Evolutionary conservation across 2,797 vertebrate genomes (phyloP).

Genomic region (Malacoctenus gilli): DNA sequence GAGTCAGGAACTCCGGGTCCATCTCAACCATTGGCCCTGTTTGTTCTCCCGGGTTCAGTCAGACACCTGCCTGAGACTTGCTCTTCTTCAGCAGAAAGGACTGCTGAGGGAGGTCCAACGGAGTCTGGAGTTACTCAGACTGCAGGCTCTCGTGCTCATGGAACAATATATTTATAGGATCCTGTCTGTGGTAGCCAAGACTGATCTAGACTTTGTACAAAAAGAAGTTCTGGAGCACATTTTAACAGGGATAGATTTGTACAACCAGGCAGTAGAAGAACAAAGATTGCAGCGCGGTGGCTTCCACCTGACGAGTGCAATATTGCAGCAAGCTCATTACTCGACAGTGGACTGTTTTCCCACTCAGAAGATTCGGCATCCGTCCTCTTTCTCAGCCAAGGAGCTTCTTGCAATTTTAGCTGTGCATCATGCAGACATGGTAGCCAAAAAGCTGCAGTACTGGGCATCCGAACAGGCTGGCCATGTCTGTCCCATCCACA

Average conservation of each 20-base stretch:
- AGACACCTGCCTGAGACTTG: conserved; percentile 55
- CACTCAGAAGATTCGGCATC: conserved; percentile 20
- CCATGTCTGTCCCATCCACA: conserved; percentile 19
- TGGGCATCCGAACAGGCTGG: conserved; percentile 62
- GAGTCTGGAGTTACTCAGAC: conserved; percentile 56
- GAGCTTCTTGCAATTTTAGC: conserved; percentile 68
- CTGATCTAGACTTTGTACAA: conserved; percentile 37
- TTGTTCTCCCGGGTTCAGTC: conserved; percentile 67
- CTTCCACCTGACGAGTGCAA: conserved; percentile 36
- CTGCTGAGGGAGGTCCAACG: conserved; percentile 55
- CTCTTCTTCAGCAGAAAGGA: conserved; percentile 33
- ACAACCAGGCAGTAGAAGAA: conserved; percentile 69
- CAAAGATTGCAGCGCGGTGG: conserved; percentile 37
- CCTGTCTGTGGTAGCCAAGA: conserved; percentile 55
- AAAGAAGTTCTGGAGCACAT: conserved; percentile 73
- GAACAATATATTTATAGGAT: conserved; percentile 61
- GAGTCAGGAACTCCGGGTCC: conserved; percentile 73
- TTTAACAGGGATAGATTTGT: conserved; percentile 64
- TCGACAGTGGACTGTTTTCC: conserved; percentile 9
- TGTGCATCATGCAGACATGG: conserved; percentile 57
- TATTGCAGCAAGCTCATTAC: conserved; percentile 38
- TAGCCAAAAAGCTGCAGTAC: conserved; percentile 59
- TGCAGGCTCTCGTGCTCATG: conserved; percentile 71
- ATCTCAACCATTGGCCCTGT: conserved; percentile 76
- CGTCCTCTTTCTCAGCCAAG: conserved; percentile 55